phyloP scores from a whole-genome alignment of 2,113 vertebrate genomes.

The Pica pica region DNA sequence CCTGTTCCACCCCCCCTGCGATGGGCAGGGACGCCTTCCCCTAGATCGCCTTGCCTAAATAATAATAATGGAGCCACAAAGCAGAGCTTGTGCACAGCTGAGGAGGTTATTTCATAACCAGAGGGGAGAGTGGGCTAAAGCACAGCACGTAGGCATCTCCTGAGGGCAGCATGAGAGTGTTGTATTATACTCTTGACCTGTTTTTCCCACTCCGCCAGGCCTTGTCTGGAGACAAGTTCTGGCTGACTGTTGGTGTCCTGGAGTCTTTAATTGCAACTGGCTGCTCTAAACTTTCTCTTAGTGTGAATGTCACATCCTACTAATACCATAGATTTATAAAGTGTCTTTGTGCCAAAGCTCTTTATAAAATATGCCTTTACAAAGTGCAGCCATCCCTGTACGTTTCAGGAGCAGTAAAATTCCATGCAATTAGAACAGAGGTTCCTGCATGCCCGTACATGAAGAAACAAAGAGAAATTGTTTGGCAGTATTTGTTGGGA shows the following conservation, averaged over 20 bases:
- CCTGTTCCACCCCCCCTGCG: background rate
- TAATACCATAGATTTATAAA: background rate
- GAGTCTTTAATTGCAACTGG: background rate
- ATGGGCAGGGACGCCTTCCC: background rate
- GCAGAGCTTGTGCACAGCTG: background rate
- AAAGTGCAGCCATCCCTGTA: background rate
- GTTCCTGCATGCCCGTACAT: background rate
- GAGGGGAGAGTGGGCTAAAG: background rate
- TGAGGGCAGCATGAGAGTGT: background rate
- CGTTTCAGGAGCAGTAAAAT: background rate
- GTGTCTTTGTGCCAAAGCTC: background rate
- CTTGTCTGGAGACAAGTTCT: background rate
- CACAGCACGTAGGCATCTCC: background rate
- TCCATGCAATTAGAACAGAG: background rate
- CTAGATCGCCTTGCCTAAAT: background rate
- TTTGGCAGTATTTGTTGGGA: background rate
- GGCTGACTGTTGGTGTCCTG: background rate
- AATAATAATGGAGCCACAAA: background rate
- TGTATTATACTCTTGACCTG: background rate
- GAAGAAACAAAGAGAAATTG: background rate
- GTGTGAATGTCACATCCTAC: background rate
- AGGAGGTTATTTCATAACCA: background rate
- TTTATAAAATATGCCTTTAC: background rate
- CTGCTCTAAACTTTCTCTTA: background rate
- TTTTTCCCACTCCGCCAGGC: background rate